A percentile compares a stretch with the other conserved stretches of the same genome.
phyloP scores from a whole-genome alignment of 2,797 vertebrate species.

The Gallinago stenura region DNA sequence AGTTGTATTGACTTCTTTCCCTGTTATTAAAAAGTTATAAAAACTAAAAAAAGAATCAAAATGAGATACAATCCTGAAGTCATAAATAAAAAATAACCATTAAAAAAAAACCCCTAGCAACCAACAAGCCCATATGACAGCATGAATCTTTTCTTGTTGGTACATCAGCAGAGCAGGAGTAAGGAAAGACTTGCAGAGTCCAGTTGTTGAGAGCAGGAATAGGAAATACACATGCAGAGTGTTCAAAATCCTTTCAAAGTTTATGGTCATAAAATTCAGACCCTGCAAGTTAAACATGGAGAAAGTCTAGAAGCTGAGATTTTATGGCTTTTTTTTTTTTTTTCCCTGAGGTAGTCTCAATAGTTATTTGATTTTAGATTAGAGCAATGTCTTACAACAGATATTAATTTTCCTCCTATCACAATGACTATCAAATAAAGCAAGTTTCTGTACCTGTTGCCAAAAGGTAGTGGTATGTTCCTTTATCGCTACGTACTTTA shows the following conservation, averaged over 20 bases:
- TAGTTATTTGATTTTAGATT: constrained; percentile 16
- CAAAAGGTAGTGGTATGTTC: neutral
- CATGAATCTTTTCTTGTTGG: neutral
- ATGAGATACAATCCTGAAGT: neutral
- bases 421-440: neutral
- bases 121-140: neutral
- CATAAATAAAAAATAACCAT: neutral
- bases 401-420: neutral
- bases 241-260: neutral
- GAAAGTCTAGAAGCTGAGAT: neutral
- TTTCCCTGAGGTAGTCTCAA: neutral
- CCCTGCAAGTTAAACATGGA: neutral
- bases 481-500: neutral
- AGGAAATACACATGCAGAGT: constrained; percentile 24
- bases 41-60: neutral
- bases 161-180: neutral
- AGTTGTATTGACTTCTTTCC: neutral
- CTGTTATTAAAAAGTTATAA: neutral
- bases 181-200: neutral
- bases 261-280: neutral
- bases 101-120: neutral
- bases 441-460: neutral
- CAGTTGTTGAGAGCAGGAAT: neutral
- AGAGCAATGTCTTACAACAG: neutral
- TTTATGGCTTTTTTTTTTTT: neutral